Evolutionary conservation across 2,797 vertebrate species (phyloP), one percentile per base, ranked within the genome.

Genomic region (Carcharodon carcharias): DNA sequence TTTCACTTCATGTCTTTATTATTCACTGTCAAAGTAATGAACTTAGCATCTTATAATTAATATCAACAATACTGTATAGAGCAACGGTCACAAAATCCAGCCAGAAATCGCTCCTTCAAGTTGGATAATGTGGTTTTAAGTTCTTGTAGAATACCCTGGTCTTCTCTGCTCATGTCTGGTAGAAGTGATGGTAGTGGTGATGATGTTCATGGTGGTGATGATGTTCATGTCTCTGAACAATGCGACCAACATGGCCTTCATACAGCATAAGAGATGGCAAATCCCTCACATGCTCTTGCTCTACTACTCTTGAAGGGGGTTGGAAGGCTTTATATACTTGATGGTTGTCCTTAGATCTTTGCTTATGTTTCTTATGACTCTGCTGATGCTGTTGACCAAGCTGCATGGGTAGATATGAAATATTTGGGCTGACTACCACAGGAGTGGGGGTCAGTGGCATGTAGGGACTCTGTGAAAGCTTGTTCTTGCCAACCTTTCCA

Each of bases 181-280:
- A 99, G 97, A 99, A 99, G 98, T 99, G 99, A 97, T 99, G 99
- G 97, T 99, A 99, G 97, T 99, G 99, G 98, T 99, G 99, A 97
- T 99, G 99, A 97, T 99, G 99, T 97, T 99, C 99, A 0, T 99
- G 99, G 96, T 99, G 99, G 96, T 99, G 99, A 97, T 99, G 99
- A 96, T 99, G 99, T 97, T 99, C 99, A 0, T 99, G 99, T 97
- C 99, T 98, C 98, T 99, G 99, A 97, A 99, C 98, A 97, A 99
- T 98, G 96, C 99, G 99, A 89, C 98, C 98, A 96, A 98, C 98
- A 96, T 98, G 98, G 95, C 98, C 98, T 96, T 99, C 99, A 3
- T 99, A 99, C 21, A 99, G 98, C 97, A 99, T 97, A 96, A 99
- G 97, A 0, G 99, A 97, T n/a, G 99, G 99, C 96, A 99, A 98